Conservation (phyloP, 1,140 invertebrate species). For the Plutomurus gul region DNA sequence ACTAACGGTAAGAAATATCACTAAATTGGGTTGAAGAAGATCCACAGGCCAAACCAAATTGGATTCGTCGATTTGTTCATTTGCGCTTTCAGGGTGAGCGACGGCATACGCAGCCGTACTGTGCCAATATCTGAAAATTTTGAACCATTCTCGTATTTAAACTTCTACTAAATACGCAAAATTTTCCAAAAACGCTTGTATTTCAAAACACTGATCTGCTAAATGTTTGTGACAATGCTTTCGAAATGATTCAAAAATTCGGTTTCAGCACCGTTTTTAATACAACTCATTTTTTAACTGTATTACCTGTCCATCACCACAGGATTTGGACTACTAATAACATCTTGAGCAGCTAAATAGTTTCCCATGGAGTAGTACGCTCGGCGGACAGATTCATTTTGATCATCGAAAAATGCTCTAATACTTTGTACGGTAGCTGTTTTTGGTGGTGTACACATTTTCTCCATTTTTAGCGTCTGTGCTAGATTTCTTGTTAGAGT, state of each 20-base stretch:
- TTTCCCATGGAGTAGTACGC: slow-evolving; percentile 52
- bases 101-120: slow-evolving; percentile 48
- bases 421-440: background rate
- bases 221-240: background rate
- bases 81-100: slow-evolving; percentile 3
- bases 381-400: slow-evolving; percentile 26
- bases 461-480: slow-evolving; percentile 17
- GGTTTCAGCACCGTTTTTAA: no score
- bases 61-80: background rate
- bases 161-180: background rate
- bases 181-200: no score
- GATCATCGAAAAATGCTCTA: slow-evolving; percentile 44
- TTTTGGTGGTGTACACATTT: slow-evolving; percentile 37
- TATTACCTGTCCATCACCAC: slow-evolving; percentile 52
- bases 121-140: slow-evolving; percentile 50
- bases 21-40: slow-evolving; percentile 48
- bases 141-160: no score
- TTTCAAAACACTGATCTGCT: no score
- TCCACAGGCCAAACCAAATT: slow-evolving; percentile 49
- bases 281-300: background rate
- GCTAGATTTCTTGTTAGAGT: slow-evolving; percentile 20
- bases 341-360: slow-evolving; percentile 46
- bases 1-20: slow-evolving; percentile 45
- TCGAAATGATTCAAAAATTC: background rate
- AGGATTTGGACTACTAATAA: background rate